Evolutionary conservation across 92 coral and sea anemone species (phyloP).

Genomic region (Diadumene lineata): DNA sequence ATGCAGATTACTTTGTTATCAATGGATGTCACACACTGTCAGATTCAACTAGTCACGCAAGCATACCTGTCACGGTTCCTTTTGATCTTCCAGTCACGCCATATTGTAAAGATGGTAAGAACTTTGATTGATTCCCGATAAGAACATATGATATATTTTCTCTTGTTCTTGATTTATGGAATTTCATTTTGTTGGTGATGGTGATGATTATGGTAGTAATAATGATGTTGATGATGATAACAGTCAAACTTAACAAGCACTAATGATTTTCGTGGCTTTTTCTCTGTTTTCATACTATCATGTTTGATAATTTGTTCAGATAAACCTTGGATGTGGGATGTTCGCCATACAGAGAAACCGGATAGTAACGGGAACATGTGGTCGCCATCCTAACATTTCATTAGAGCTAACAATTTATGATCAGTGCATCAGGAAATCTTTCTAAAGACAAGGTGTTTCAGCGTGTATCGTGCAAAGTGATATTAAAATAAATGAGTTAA

Average conservation of each 20-base stretch:
- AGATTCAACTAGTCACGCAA: conserved; percentile 7
- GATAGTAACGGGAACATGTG: conserved; percentile 84
- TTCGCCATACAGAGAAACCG: conserved; percentile 66
- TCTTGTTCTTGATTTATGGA: no score
- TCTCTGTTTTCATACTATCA: background rate
- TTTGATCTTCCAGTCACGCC: conserved; percentile 86
- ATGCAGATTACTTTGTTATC: conserved; percentile 47
- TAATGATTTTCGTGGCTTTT: no score
- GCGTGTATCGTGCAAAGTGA: no score
- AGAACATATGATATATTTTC: no score
- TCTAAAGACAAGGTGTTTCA: no score
- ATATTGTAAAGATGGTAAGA: conserved; percentile 75
- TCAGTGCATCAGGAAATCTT: no score
- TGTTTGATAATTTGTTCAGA: conserved; percentile 42
- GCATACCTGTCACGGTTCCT: conserved; percentile 65
- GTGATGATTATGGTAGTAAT: no score
- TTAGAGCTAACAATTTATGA: no score
- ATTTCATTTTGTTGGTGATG: no score
- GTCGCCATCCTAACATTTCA: conserved; percentile 62
- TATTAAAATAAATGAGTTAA: no score
- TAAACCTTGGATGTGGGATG: conserved; percentile 96
- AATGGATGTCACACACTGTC: conserved; percentile 34
- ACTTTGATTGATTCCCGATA: background rate
- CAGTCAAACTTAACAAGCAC: no score
- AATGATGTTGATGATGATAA: no score